Base-by-base conservation (phyloP, 2,888 invertebrate genomes). In the Eurytoma adleriae region DNA sequence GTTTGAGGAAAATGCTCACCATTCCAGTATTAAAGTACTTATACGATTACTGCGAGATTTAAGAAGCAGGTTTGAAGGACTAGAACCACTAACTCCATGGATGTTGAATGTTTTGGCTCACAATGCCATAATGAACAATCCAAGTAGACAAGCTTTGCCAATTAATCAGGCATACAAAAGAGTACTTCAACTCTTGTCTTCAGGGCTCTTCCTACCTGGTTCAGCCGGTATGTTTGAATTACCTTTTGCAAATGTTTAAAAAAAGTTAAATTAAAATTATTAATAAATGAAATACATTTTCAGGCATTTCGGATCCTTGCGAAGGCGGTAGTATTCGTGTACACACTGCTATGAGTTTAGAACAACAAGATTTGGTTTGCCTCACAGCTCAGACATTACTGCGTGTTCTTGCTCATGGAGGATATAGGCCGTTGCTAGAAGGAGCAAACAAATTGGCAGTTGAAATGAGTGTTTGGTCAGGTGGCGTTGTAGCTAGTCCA, bases 1-100 rank as follows among this genome's bases (percentile, higher is more conserved):
- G 99, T 99, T 99, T 90, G 99, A 99, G 89, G 99, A 99, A 90
- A 98, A 98, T 88, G 98, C 98, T 0, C 98, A 97, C 89, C 98
- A 99, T 91, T 98, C 98, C 5, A 97, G 97, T 27, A 97, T 99
- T 81, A 98, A 98, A 93, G 97, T 97, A 7, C 91, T 99, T 16
- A 98, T 99, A 85, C 94, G 99, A 1, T 93, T 99, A 30, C 92
- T 99, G n/a, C 94, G 98, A 82, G 99, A 99, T 92, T 93, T 99
- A 87, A 94, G 96, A 85, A 94, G 94, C 73, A 94, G 99, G 18
- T 99, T 98, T 92, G 94, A 96, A 83, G 98, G 98, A 0, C 94
- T 99, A 80, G 94, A 96, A 81, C 96, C 98, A 0, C 92, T 99
- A 12, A 97, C 97, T 0, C 97, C 98, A 0, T 99, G 99, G 99